Base-by-base conservation (phyloP, 2,797 vertebrate species). In the Tadarida brasiliensis region DNA sequence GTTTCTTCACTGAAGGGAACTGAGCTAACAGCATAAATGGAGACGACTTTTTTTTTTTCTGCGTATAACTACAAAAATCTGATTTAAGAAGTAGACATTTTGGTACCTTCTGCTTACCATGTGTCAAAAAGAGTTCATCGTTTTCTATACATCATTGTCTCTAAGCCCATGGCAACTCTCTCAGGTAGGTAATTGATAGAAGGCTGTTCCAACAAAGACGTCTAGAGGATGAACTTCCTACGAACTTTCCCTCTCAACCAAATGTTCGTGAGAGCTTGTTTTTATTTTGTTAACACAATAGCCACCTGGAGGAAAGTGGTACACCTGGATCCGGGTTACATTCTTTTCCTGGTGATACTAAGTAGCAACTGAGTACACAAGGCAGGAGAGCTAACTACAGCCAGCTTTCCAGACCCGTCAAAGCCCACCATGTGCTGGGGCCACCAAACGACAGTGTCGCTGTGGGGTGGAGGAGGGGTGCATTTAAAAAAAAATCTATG, bases 341-440 rank as follows among this genome's bases (percentile, higher is more conserved):
- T 7, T 8, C 7, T 2, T 77, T 67, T 35, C 11, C 26, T 11
- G 9, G 16, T 35, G 49, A 9, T 49, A 56, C 33, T 33, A 28
- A 63, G 20, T 11, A 90, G 14, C 70, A 44, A 2, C 16, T 17
- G 54, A 73, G 33, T 17, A 39, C 28, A 24, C n/a, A 9, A 54
- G 24, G 26, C 0, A 57, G 16, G 24, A 0, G 9, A 84, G 16
- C 19, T 86, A 51, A 47, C 7, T 30, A 2, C 1, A 35, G 26
- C 10, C 26, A 70, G 65, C 12, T n/a, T 22, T 33, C 19, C 39
- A 85, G 11, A 47, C 9, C 10, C 0, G 1, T 24, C n/a, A 44
- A 54, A 80, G 5, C 1, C 30, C 1, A 0, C n/a, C 10, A 0
- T 28, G 3, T 7, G 3, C 0, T 8, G 17, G 17, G 51, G 1